These are phyloP conservation scores for Apeltes quadracus DNA, from an alignment of 2,113 vertebrate genomes.

Conservation along the genomic window DNA sequence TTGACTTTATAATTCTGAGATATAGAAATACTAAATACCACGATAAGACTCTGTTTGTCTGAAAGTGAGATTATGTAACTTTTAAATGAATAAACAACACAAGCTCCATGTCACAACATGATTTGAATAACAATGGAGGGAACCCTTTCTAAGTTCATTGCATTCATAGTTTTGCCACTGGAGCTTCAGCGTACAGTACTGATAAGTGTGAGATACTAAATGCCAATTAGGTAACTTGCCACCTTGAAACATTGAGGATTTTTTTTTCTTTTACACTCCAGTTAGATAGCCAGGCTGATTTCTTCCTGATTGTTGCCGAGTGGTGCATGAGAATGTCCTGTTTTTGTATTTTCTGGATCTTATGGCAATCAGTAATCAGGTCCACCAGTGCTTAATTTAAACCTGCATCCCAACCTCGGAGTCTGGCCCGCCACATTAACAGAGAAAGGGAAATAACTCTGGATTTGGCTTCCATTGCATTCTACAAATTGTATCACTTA, in stretches of 20 bases:
- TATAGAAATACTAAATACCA: slow-evolving; percentile 19
- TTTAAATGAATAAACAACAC: slow-evolving; percentile 8
- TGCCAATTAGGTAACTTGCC: background rate
- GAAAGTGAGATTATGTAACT: background rate
- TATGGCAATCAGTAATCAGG: background rate
- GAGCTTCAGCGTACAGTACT: background rate
- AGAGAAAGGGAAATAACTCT: background rate
- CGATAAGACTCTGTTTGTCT: slow-evolving; percentile 22
- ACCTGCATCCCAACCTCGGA: background rate
- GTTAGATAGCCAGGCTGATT: background rate
- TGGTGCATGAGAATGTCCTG: background rate
- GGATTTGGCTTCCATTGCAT: background rate
- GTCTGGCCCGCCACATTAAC: background rate
- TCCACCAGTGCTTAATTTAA: background rate
- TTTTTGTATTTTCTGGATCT: too few species aligned
- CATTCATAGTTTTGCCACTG: background rate
- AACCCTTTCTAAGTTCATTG: background rate
- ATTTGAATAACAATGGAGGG: slow-evolving; percentile 7
- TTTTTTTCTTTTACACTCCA: too few species aligned
- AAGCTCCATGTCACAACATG: background rate
- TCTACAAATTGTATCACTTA: background rate
- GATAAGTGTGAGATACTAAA: background rate
- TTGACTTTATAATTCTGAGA: slow-evolving; percentile 23
- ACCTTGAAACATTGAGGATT: background rate
- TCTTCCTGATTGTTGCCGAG: background rate